Conservation (phyloP, 2,888 invertebrate genomes). For the Brenthis daphne region DNA sequence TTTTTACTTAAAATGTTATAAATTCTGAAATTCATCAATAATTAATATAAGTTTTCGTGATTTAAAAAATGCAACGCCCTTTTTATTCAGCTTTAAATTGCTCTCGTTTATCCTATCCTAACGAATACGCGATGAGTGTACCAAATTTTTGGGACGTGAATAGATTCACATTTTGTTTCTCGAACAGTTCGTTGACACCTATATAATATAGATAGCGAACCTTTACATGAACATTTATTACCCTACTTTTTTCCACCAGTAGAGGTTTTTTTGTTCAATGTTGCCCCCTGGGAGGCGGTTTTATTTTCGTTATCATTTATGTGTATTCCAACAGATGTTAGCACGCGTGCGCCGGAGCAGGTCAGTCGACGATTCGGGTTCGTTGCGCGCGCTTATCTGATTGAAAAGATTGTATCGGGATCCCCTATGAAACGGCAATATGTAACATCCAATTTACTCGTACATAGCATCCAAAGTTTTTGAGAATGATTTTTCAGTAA, state of each 20-base stretch:
- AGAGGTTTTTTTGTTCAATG: conserved; percentile 49
- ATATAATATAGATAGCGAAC: conserved; percentile 2
- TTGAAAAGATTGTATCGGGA: conserved; percentile 43
- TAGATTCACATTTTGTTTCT: conserved; percentile 18
- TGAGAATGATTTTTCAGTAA: background rate
- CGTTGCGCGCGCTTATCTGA: conserved; percentile 65
- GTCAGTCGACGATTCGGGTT: conserved; percentile 66
- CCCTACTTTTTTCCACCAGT: conserved; percentile 18
- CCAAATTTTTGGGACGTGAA: conserved; percentile 8
- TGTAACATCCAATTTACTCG: background rate
- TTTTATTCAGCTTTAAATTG: too few species aligned
- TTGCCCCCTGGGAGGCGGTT: conserved; percentile 67
- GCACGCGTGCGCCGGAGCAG: conserved; percentile 60
- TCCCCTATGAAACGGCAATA: conserved; percentile 8
- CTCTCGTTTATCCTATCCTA: background rate
- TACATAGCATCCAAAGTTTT: background rate
- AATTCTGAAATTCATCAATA: background rate
- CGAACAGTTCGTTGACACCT: conserved; percentile 38
- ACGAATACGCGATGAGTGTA: conserved; percentile 10
- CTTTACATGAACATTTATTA: conserved; percentile 14
- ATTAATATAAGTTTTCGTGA: too few species aligned
- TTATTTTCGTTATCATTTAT: conserved; percentile 77
- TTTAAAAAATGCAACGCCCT: background rate
- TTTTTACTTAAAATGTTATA: too few species aligned
- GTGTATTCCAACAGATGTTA: conserved; percentile 63